These are phyloP conservation scores for Shargacucullia verbasci DNA, from an alignment of 2,888 invertebrate species.

Conservation along the genomic window DNA sequence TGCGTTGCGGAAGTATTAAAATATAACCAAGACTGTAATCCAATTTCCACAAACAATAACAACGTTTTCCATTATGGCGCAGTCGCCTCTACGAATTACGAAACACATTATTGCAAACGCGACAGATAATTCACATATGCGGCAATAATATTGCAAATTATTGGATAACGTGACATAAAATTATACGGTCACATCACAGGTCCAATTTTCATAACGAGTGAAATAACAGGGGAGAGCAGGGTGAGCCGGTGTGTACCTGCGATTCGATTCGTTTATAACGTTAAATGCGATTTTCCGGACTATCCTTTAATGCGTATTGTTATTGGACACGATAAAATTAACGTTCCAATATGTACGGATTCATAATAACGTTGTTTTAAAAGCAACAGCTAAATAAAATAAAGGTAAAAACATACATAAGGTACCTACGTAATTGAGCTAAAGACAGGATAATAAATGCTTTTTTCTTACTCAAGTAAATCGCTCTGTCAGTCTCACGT, in stretches of 20 bases:
- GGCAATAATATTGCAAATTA: constrained; percentile 65
- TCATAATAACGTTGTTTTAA: constrained; percentile 30
- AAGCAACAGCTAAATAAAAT: constrained; percentile 40
- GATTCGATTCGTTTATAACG: constrained; percentile 47
- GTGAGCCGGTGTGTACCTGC: constrained; percentile 34
- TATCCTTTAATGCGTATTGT: constrained; percentile 49
- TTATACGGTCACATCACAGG: constrained; percentile 65
- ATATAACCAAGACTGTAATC: constrained; percentile 59
- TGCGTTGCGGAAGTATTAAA: constrained; percentile 64
- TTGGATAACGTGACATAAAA: constrained; percentile 65
- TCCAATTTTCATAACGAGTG: constrained; percentile 70
- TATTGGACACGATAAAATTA: constrained; percentile 52
- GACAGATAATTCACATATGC: constrained; percentile 58
- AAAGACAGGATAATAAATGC: constrained; percentile 59
- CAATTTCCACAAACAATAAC: constrained; percentile 54
- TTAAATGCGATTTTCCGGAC: constrained; percentile 47
- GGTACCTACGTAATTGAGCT: constrained; percentile 33
- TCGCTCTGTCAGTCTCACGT: constrained; percentile 63
- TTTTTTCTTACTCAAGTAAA: constrained; percentile 61
- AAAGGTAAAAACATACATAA: constrained; percentile 24
- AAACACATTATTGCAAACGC: constrained; percentile 30
- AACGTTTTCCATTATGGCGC: constrained; percentile 31
- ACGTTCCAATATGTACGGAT: constrained; percentile 34
- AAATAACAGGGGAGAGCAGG: constrained; percentile 60
- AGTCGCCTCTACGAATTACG: constrained; percentile 45